Evolutionary conservation across 2,888 invertebrate genomes (phyloP).

Genomic region (Metacarcinus magister): DNA sequence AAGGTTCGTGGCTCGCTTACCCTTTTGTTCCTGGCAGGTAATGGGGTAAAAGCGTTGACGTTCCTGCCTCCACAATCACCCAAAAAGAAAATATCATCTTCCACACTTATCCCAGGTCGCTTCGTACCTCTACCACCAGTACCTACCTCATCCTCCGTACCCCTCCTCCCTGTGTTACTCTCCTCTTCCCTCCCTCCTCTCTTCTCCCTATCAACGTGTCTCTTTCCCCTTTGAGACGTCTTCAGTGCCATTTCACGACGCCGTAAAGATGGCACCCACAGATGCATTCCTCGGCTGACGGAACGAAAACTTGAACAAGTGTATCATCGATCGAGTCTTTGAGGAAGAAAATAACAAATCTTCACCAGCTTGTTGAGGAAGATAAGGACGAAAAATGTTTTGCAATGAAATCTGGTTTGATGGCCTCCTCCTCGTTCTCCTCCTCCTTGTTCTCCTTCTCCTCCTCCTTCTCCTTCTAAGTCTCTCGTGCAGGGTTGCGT

Average conservation of each 20-base stretch:
- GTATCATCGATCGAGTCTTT: background rate
- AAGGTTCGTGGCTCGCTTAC: slow-evolving; percentile 58
- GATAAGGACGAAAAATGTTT: slow-evolving; percentile 68
- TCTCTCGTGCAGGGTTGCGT: slow-evolving; percentile 69
- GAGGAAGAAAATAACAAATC: background rate
- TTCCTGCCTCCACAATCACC: slow-evolving; percentile 76
- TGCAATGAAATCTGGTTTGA: slow-evolving; percentile 73
- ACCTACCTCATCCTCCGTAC: background rate
- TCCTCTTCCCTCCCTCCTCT: background rate
- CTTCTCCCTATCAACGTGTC: background rate
- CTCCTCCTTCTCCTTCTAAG: background rate
- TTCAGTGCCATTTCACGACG: background rate
- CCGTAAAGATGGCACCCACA: background rate
- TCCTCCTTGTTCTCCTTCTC: background rate
- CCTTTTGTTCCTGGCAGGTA: slow-evolving; percentile 75
- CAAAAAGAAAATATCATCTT: slow-evolving; percentile 63
- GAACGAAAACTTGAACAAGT: background rate
- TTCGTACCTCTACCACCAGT: background rate
- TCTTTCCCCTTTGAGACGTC: background rate
- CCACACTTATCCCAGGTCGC: slow-evolving; percentile 43
- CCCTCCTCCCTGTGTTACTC: background rate
- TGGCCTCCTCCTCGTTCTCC: background rate
- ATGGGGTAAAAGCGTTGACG: slow-evolving; percentile 78
- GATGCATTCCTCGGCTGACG: background rate
- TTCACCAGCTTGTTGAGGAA: background rate